Percentiles rank a stretch among this genome's conserved stretches.
Conservation (phyloP, 2,888 invertebrate species). For the Oeneis ivallda region DNA sequence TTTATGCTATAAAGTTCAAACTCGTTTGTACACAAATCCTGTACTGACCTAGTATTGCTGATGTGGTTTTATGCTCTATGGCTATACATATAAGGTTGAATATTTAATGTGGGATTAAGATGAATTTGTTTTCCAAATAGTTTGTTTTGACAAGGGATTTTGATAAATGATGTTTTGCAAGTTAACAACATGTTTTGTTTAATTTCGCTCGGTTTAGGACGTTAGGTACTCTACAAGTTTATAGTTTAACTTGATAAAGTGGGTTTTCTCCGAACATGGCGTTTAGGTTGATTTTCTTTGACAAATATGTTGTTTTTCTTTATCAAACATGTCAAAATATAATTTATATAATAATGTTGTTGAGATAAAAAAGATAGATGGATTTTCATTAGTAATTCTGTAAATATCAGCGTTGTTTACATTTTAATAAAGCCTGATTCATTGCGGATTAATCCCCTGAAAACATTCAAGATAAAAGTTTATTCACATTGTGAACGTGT, state of each 20-base stretch:
- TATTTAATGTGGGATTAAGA: slow-evolving; percentile 2
- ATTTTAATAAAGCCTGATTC: not conserved
- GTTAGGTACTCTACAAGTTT: slow-evolving; percentile 2
- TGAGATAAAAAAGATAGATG: slow-evolving; percentile 10
- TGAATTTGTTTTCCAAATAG: slow-evolving; percentile 13
- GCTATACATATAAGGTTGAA: not conserved
- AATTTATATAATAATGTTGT: not conserved
- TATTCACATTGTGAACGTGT: too few relatives aligned
- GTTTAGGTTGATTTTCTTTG: slow-evolving; percentile 12
- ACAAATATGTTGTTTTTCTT: slow-evolving; percentile 8
- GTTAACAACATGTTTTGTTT: slow-evolving; percentile 21
- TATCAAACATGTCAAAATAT: not conserved
- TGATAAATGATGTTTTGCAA: slow-evolving; percentile 25
- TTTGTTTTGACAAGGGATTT: slow-evolving; percentile 25
- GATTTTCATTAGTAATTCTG: not conserved
- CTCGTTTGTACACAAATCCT: not conserved
- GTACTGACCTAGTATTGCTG: not conserved
- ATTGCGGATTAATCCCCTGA: not conserved
- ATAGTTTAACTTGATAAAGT: slow-evolving; percentile 10
- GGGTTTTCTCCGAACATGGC: slow-evolving; percentile 3
- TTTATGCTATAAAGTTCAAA: slow-evolving; percentile 19
- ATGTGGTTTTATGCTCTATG: not conserved
- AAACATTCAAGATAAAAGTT: too few relatives aligned
- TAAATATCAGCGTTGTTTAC: not conserved
- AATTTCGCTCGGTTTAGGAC: slow-evolving; percentile 19